These are phyloP conservation scores for Dipodomys ordii DNA, from an alignment of 2,113 vertebrate species.

Conservation along the genomic window DNA sequence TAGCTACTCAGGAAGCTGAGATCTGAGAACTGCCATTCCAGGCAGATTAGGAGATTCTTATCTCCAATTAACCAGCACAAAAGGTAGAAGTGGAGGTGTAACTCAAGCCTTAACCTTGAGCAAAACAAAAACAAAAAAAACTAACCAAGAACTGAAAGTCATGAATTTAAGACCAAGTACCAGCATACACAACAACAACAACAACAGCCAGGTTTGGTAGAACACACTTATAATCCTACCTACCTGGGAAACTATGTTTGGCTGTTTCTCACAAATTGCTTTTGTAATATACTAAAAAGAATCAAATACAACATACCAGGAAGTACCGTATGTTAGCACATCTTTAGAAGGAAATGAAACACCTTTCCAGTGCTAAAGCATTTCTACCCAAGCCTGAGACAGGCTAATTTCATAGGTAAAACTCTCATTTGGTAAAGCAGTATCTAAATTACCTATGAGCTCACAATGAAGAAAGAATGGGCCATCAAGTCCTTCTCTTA, in stretches of 20 bases:
- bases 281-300: conserved; percentile 4
- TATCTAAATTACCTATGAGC: background rate
- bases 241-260: background rate
- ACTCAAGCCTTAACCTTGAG: too few species aligned
- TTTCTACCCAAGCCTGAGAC: too few species aligned
- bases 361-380: background rate
- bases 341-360: background rate
- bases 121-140: too few species aligned
- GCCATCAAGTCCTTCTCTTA: background rate
- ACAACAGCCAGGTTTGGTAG: background rate
- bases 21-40: too few species aligned
- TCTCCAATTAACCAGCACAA: too few species aligned
- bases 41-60: too few species aligned
- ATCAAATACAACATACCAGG: background rate
- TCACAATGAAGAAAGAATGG: background rate
- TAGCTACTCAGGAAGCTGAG: too few species aligned
- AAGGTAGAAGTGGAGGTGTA: too few species aligned
- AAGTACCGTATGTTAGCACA: background rate
- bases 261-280: conserved; percentile 34
- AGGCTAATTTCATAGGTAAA: background rate
- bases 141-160: too few species aligned
- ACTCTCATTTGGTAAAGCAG: background rate
- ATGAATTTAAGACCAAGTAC: too few species aligned
- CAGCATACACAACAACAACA: background rate
- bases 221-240: too few species aligned